Evolutionary conservation across 2,888 invertebrate genomes (phyloP), one percentile per base, ranked within the genome.

Genomic region (Cremastobaeus sp.): DNA sequence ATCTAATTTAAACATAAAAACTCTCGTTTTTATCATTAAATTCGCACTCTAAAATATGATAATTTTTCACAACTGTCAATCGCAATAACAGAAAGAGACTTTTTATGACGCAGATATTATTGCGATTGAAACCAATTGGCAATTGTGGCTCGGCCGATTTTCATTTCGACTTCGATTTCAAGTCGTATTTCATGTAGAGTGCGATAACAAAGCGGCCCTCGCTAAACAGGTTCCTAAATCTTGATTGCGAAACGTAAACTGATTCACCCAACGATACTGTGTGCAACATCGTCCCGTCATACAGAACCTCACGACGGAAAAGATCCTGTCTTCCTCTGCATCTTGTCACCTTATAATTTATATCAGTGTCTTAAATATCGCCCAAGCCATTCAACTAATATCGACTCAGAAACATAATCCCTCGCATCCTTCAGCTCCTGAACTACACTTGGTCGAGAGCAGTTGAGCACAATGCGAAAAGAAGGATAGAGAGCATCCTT

Each of bases 351-450:
- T 20, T 20, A 14, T 32, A 32, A 50, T 62, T 50, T 62, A 50
- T 52, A 52, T 32, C 21, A 30, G 34, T 50, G 25, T 50, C 50
- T 62, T 43, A 37, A 62, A 43, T 62, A 43, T 48, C 47, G n/a
- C 21, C 20, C 60, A 14, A 21, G 60, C 50, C 48, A 30, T 50
- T 39, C 35, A 21, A 57, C 34, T 21, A 32, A 39, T 20, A 11
- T 50, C 37, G 14, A 15, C 48, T n/a, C 37, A n/a, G 30, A 14
- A 41, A 62, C 37, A 43, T 62, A 62, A 62, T 62, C 41, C 28
- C 18, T 17, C 4, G 11, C 35, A 35, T 17, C 21, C 34, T 45
- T n/a, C 18, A 37, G 18, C 45, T 37, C n/a, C 47, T 37, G 37
- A 45, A 37, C n/a, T 47, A 32, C 32, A 62, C 41, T 15, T 34